Percentiles rank a stretch among this genome's conserved stretches.
These are phyloP conservation scores for Thumatha senex DNA, from an alignment of 2,888 invertebrate genomes.

Conservation along the genomic window DNA sequence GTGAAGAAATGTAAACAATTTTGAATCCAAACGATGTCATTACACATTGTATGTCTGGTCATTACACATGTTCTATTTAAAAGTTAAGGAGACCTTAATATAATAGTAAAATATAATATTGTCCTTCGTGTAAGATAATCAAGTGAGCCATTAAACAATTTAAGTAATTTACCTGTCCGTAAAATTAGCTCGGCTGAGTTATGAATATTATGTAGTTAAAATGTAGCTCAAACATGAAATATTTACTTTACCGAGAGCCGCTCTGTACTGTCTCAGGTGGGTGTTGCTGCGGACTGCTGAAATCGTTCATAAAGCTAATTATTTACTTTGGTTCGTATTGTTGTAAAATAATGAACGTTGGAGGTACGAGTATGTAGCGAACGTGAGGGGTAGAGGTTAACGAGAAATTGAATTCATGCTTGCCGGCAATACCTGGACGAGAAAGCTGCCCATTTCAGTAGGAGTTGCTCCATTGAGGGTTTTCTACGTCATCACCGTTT, in stretches of 20 bases:
- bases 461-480: too few relatives aligned
- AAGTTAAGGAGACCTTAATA: too few relatives aligned
- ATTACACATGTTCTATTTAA: too few relatives aligned
- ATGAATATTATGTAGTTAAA: constrained; percentile 23
- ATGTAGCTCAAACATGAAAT: constrained; percentile 28
- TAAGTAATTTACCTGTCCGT: constrained; percentile 32
- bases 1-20: too few relatives aligned
- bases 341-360: background rate
- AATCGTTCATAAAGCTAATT: constrained; percentile 8
- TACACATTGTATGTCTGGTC: too few relatives aligned
- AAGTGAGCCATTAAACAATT: constrained; percentile 24
- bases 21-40: too few relatives aligned
- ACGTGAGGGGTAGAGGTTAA: too few relatives aligned
- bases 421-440: too few relatives aligned
- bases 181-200: constrained; percentile 32
- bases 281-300: background rate
- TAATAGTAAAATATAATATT: constrained; percentile 12
- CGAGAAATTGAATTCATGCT: too few relatives aligned
- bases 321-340: background rate
- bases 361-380: background rate
- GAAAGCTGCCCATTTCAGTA: too few relatives aligned
- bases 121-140: constrained; percentile 17
- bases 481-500: too few relatives aligned
- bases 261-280: constrained; percentile 2
- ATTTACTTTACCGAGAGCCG: constrained; percentile 26